phyloP scores from a whole-genome alignment of 2,797 vertebrate genomes.

The Pristis pectinata region DNA sequence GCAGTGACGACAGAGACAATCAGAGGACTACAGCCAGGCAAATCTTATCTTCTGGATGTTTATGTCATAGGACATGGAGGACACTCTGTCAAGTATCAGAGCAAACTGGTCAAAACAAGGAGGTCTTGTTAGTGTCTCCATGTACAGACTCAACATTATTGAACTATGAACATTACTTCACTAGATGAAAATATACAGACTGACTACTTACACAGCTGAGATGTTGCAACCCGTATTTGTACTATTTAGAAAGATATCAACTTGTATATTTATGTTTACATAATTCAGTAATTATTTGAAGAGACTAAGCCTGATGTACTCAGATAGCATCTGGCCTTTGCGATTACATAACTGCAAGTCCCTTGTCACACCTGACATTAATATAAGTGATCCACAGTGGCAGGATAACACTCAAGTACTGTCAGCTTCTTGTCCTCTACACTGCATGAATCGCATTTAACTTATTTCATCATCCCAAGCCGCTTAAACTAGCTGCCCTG shows the following conservation, averaged over 20 bases:
- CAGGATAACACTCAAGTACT: conserved; percentile 47
- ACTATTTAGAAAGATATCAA: conserved; percentile 73
- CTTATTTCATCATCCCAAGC: conserved; percentile 63
- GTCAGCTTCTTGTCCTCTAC: conserved; percentile 48
- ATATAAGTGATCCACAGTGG: conserved; percentile 52
- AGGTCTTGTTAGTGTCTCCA: conserved; percentile 84
- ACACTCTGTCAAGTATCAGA: conserved; percentile 94
- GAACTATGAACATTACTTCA: conserved; percentile 72
- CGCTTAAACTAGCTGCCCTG: conserved; percentile 54
- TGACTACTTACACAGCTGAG: conserved; percentile 77
- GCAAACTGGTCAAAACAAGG: conserved; percentile 96
- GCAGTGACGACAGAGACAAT: conserved; percentile 96
- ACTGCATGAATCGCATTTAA: conserved; percentile 75
- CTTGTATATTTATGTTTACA: conserved; percentile 81
- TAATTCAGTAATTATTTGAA: conserved; percentile 50
- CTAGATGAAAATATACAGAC: conserved; percentile 67
- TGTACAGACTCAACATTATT: conserved; percentile 56
- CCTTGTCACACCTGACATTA: conserved; percentile 48
- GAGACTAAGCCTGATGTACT: conserved; percentile 49
- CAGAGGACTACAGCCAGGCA: conserved; percentile 79
- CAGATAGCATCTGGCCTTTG: conserved; percentile 44
- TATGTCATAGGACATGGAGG: conserved; percentile 89
- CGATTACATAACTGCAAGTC: conserved; percentile 44
- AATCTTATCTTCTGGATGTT: conserved; percentile 92
- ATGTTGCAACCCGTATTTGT: conserved; percentile 69